phyloP scores from a whole-genome alignment of 1,140 invertebrate genomes.

The Vanessa atalanta region DNA sequence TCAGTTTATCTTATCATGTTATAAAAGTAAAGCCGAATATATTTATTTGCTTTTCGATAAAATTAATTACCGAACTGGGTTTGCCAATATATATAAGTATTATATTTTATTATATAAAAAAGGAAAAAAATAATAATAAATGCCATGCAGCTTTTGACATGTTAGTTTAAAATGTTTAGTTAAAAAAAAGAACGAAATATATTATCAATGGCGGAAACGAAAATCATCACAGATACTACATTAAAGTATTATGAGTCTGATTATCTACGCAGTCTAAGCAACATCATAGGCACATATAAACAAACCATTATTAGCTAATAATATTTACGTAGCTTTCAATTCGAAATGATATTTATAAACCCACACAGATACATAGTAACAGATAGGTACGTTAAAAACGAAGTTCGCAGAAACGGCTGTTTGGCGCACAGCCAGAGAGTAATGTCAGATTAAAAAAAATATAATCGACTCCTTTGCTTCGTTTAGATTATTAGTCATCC shows the following conservation, averaged over 20 bases:
- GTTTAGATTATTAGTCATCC: conserved; percentile 20
- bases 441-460: conserved; percentile 32
- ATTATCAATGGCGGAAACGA: too few relatives aligned
- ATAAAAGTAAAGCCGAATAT: too few relatives aligned
- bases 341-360: conserved; percentile 8
- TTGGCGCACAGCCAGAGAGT: conserved; percentile 22
- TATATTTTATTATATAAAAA: too few relatives aligned
- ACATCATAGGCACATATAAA: background rate
- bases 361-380: conserved; percentile 15
- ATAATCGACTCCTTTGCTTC: conserved; percentile 17
- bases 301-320: background rate
- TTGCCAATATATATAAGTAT: too few relatives aligned
- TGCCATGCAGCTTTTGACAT: too few relatives aligned
- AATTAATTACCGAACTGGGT: too few relatives aligned
- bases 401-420: conserved; percentile 29
- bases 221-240: too few relatives aligned
- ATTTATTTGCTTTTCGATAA: too few relatives aligned
- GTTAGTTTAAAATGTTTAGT: too few relatives aligned
- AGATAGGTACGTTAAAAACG: conserved; percentile 13
- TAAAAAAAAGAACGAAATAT: too few relatives aligned
- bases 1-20: too few relatives aligned
- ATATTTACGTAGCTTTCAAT: conserved; percentile 6
- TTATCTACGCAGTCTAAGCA: background rate
- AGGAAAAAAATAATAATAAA: too few relatives aligned
- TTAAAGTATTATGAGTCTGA: background rate